Evolutionary conservation across 2,888 invertebrate genomes (phyloP).

Genomic region (Aphodius sticticus): DNA sequence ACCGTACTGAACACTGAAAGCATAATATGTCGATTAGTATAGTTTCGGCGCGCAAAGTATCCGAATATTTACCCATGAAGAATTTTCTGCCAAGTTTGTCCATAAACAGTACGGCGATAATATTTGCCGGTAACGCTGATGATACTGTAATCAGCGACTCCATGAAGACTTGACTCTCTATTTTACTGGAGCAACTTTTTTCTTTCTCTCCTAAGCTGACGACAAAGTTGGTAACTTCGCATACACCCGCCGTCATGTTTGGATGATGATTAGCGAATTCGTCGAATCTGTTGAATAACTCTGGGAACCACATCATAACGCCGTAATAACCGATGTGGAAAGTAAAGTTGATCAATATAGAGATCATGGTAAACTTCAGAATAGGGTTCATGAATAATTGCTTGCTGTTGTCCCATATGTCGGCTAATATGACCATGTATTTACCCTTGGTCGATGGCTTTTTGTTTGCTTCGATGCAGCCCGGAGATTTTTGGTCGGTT

Average conservation of each 20-base stretch:
- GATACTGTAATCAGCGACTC: slow-evolving; percentile 88
- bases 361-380: slow-evolving; percentile 82
- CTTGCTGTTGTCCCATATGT: slow-evolving; percentile 83
- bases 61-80: slow-evolving; percentile 70
- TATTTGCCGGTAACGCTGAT: slow-evolving; percentile 85
- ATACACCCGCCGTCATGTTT: slow-evolving; percentile 73
- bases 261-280: slow-evolving; percentile 77
- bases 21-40: slow-evolving; percentile 40
- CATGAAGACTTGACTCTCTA: slow-evolving; percentile 82
- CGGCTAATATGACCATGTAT: slow-evolving; percentile 75
- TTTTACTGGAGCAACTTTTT: slow-evolving; percentile 72
- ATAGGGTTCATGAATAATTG: slow-evolving; percentile 83
- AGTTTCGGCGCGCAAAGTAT: neutral
- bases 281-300: slow-evolving; percentile 90
- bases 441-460: slow-evolving; percentile 61
- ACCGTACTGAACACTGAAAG: slow-evolving; percentile 82
- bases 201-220: slow-evolving; percentile 68
- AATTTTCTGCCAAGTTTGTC: slow-evolving; percentile 86
- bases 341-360: slow-evolving; percentile 89
- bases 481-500: slow-evolving; percentile 63
- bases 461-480: slow-evolving; percentile 64
- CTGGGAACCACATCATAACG: slow-evolving; percentile 97
- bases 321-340: slow-evolving; percentile 96
- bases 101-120: slow-evolving; percentile 83
- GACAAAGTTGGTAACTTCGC: slow-evolving; percentile 80